phyloP scores from a whole-genome alignment of 2,888 invertebrate genomes.

The Drosophila paramelanica region DNA sequence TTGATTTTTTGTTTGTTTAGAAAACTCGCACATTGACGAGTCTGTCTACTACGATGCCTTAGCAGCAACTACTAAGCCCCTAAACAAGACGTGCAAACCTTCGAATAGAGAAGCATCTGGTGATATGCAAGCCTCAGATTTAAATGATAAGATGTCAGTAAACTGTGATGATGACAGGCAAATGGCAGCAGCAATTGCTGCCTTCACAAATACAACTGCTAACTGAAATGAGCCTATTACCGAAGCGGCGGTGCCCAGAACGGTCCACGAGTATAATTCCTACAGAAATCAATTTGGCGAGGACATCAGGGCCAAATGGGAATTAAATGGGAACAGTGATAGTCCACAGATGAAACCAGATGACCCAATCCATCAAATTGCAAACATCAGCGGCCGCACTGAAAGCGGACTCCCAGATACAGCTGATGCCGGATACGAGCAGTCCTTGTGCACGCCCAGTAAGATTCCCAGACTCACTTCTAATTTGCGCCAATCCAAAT shows the following conservation, averaged over 20 bases:
- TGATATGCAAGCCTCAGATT: slow-evolving; percentile 19
- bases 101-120: slow-evolving; percentile 20
- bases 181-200: slow-evolving; percentile 18
- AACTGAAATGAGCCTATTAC: slow-evolving; percentile 19
- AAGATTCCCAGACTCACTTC: slow-evolving; percentile 88
- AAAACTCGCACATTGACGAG: slow-evolving; percentile 89
- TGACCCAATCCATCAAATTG: too few relatives aligned
- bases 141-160: slow-evolving; percentile 35
- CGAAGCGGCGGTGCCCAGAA: slow-evolving; percentile 14
- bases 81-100: slow-evolving; percentile 22
- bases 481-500: slow-evolving; percentile 88
- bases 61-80: slow-evolving; percentile 86
- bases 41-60: slow-evolving; percentile 93
- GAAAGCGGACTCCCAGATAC: neutral
- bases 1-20: too few relatives aligned
- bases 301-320: slow-evolving; percentile 20
- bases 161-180: slow-evolving; percentile 54
- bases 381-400: too few relatives aligned
- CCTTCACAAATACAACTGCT: slow-evolving; percentile 22
- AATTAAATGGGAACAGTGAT: slow-evolving; percentile 37
- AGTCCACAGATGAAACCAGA: slow-evolving; percentile 6
- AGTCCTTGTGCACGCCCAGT: slow-evolving; percentile 83
- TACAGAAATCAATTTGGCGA: slow-evolving; percentile 17
- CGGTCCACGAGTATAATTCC: slow-evolving; percentile 22
- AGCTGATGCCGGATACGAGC: slow-evolving; percentile 30